Conservation (phyloP, 2,888 invertebrate species). For the Xanthorhoe designata region DNA sequence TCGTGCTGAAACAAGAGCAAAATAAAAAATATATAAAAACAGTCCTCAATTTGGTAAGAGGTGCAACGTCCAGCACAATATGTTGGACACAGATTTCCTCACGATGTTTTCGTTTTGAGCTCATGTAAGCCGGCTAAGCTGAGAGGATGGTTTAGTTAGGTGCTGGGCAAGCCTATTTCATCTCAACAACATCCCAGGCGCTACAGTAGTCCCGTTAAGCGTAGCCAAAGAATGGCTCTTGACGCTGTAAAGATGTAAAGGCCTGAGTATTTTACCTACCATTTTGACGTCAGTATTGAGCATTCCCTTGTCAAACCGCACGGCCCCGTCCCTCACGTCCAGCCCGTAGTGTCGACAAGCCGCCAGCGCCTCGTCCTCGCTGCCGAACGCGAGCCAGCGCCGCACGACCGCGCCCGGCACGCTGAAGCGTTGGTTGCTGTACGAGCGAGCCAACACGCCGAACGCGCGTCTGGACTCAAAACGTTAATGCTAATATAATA, state of each 20-base stretch:
- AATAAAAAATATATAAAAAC: no score
- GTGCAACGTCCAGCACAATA: neutral
- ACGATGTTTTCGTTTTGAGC: no score
- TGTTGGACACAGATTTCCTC: neutral
- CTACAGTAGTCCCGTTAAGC: no score
- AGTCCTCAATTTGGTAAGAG: neutral
- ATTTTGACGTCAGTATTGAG: constrained; percentile 68
- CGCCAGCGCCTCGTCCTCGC: constrained; percentile 61
- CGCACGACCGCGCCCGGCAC: constrained; percentile 78
- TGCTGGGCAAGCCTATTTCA: no score
- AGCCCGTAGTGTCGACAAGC: constrained; percentile 84
- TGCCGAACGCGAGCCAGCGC: constrained; percentile 77
- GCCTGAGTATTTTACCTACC: constrained; percentile 60
- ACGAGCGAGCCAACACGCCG: constrained; percentile 84
- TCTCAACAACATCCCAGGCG: no score
- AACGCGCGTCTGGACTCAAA: constrained; percentile 77
- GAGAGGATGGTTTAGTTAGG: no score
- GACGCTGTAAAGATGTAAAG: no score
- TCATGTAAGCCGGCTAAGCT: no score
- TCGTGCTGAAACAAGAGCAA: constrained; percentile 53
- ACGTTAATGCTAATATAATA: no score
- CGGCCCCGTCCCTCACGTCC: constrained; percentile 51
- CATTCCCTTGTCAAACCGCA: constrained; percentile 57
- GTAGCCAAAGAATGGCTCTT: no score
- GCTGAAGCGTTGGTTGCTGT: constrained; percentile 82